Percentiles rank a stretch among this genome's conserved stretches.
phyloP scores from a whole-genome alignment of 2,888 invertebrate genomes.

The Chymomyza caudatula region DNA sequence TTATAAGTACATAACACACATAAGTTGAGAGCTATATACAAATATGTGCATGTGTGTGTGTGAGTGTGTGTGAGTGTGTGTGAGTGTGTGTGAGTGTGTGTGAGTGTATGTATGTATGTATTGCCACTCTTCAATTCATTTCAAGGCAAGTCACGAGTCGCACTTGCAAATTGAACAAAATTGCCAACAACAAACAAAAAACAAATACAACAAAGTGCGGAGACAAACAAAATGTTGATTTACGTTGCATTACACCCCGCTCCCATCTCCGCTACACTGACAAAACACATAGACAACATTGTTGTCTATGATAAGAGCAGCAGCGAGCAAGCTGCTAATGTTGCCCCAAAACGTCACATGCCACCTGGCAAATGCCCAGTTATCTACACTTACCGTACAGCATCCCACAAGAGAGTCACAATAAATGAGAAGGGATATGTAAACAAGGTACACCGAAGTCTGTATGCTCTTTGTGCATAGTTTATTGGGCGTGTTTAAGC shows the following conservation, averaged over 20 bases:
- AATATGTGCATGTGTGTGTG: constrained; percentile 1
- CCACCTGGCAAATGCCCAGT: background rate
- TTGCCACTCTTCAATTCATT: constrained; percentile 32
- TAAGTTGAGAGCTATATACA: background rate
- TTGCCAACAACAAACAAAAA: constrained; percentile 27
- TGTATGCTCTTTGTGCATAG: background rate
- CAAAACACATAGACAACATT: constrained; percentile 7
- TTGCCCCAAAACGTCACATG: background rate
- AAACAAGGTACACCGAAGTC: background rate
- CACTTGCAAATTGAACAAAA: constrained; percentile 61
- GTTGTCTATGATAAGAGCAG: background rate
- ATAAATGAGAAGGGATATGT: background rate
- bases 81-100: background rate
- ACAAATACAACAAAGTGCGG: background rate
- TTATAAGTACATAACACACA: background rate
- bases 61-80: no score
- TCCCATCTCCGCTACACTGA: background rate
- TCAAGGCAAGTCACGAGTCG: constrained; percentile 66
- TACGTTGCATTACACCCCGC: background rate
- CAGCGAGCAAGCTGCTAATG: constrained; percentile 2
- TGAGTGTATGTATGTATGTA: background rate
- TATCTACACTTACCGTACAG: background rate
- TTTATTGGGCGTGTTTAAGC: no score
- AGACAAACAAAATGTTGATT: constrained; percentile 1
- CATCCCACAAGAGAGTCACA: background rate